Evolutionary conservation across 2,113 vertebrate genomes (phyloP), one percentile per base, ranked within the genome.

Genomic region (Heliornis fulica): DNA sequence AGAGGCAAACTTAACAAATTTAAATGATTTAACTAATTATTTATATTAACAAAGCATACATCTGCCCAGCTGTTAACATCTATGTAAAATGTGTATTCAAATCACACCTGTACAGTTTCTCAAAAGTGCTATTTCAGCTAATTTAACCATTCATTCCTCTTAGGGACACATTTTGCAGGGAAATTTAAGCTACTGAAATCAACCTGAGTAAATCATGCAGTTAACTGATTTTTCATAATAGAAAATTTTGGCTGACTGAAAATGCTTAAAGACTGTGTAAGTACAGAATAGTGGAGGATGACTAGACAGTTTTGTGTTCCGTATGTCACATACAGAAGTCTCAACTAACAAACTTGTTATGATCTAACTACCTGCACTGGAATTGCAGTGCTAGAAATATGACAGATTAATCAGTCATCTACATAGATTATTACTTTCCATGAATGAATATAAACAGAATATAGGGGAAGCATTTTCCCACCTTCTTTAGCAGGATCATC

Each of bases 221-320:
- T 97, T 98, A 98, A 98, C 90, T 97, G 97, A 97, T 97, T 98
- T 98, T 97, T 98, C 96, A 98, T 98, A 98, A 98, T 97, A 97
- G 98, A 98, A 98, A 97, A 98, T 84, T 97, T 96, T 97, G 97
- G 97, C 95, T 98, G 97, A 97, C 94, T 98, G 96, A 93, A 97
- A 97, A 97, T 90, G 92, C 85, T 97, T 94, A 95, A 96, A 97
- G 93, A 92, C 88, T 96, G 74, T 97, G 89, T 78, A 96, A 96
- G 46, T 71, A 51, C 10, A 41, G 66, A 94, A 95, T 53, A 71
- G 43, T 22, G 57, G 83, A 63, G 80, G 94, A 93, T 96, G 96
- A 97, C 93, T 94, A 94, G 94, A 91, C 95, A 96, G 83, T 89
- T 97, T 71, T 95, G 91, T 89, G 87, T 94, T 92, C 94, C 60